A percentile compares a stretch with the other conserved stretches of the same genome.
phyloP scores from a whole-genome alignment of 1,140 invertebrate species.

The Scaptomyza pallida region DNA sequence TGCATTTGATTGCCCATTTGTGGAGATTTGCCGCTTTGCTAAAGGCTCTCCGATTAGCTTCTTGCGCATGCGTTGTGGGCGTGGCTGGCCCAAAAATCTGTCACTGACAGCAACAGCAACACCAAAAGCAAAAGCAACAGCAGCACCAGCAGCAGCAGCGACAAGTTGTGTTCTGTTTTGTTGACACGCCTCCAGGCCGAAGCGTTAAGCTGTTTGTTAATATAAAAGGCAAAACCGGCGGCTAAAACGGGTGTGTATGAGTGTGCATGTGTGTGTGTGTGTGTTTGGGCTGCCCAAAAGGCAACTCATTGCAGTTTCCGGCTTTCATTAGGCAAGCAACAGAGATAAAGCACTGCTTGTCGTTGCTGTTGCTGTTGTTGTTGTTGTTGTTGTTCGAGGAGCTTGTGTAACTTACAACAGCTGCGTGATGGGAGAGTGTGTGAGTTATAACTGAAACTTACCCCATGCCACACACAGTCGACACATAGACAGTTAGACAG shows the following conservation, averaged over 20 bases:
- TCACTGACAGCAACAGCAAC: conserved; percentile 24
- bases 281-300: background rate
- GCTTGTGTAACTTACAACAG: conserved; percentile 11
- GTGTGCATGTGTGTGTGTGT: background rate
- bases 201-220: conserved; percentile 26
- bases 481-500: too few species aligned
- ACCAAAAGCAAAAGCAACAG: too few species aligned
- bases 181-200: conserved; percentile 42
- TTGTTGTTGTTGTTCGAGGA: background rate
- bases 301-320: background rate
- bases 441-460: conserved; percentile 1
- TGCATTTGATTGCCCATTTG: conserved; percentile 58
- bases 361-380: conserved; percentile 9
- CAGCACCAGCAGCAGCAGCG: conserved; percentile 25
- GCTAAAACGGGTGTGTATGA: background rate
- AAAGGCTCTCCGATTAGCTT: conserved; percentile 46
- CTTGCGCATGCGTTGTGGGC: conserved; percentile 71
- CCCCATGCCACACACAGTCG: too few species aligned
- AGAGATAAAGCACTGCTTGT: background rate
- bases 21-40: background rate
- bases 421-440: background rate
- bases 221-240: conserved; percentile 2
- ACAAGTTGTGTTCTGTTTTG: conserved; percentile 32
- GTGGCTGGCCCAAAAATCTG: conserved; percentile 20
- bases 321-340: conserved; percentile 21